Evolutionary conservation across 2,888 invertebrate species (phyloP), one percentile per base, ranked within the genome.

Genomic region (Liodrosophila aerea): DNA sequence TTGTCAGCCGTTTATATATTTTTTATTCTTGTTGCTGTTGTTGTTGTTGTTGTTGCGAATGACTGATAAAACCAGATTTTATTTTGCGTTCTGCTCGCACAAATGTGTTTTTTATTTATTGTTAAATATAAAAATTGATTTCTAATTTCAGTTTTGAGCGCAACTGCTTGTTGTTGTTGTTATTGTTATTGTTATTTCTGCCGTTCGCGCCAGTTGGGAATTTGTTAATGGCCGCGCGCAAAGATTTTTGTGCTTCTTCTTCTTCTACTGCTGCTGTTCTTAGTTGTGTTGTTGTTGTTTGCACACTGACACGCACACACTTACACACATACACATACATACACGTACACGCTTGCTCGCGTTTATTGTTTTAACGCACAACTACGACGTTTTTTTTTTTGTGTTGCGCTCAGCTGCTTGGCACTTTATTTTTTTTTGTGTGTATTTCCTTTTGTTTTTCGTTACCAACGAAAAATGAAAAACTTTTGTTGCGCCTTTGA

Each of bases 401-500:
- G 44, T 64, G 51, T 36, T 67, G 59, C 57, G 58, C 76, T 77
- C 76, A 75, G 75, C 75, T 80, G 75, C 73, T 80, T 72, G 76
- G 46, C 65, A 75, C 64, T 76, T 78, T 49, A 31, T 18, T 53
- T 53, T 31, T 33, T 27, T 40, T 33, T 57, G 31, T 40, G 27
- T 54, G 7, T 7, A 13, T 33, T 15, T 13, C 16, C 18, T 56
- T 33, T 36, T 67, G 29, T 49, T 61, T 64, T 63, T 60, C 43
- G 64, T 51, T 70, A 70, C 63, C 59, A 59, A 59, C 73, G 62
- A 73, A 64, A n/a, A 22, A 62, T 76, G 73, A 76, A 70, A 76
- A 73, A 73, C 62, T 73, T 68, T 68, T 76, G 85, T 83, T 85
- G 85, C 81, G 81, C 85, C 85, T 81, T 81, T 81, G 81, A 81